Percentiles rank a stretch among this genome's conserved stretches.
phyloP scores from a whole-genome alignment of 2,797 vertebrate species.

The Hydrolagus colliei region DNA sequence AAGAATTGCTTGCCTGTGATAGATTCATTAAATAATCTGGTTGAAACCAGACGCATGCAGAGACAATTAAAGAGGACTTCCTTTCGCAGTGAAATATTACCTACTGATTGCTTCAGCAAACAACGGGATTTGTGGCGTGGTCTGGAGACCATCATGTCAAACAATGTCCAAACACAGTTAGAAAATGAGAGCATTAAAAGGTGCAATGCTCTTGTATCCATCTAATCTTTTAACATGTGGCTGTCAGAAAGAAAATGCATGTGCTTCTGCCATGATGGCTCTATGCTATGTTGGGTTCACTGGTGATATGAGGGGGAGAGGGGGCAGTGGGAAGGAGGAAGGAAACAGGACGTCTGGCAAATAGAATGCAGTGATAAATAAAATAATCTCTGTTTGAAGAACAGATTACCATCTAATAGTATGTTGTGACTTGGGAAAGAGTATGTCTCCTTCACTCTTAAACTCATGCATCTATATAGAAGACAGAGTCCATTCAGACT shows the following conservation, averaged over 20 bases:
- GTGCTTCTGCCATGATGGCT: background rate
- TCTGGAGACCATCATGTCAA: slow-evolving; percentile 32
- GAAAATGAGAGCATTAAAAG: slow-evolving; percentile 26
- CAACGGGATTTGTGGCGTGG: slow-evolving; percentile 29
- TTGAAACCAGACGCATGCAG: slow-evolving; percentile 36
- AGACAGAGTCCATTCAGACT: background rate
- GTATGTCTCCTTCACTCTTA: background rate
- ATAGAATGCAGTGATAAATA: background rate
- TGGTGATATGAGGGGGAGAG: background rate
- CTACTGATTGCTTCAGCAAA: slow-evolving; percentile 30
- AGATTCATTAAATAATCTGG: slow-evolving; percentile 35
- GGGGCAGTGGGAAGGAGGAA: too few species aligned
- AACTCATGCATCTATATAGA: background rate
- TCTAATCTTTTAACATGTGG: slow-evolving; percentile 9
- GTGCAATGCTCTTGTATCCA: slow-evolving; percentile 11
- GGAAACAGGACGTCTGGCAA: slow-evolving; percentile 22
- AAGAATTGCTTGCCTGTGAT: slow-evolving; percentile 29
- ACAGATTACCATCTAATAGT: background rate
- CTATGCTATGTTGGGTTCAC: background rate
- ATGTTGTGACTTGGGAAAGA: background rate
- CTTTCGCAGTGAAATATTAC: slow-evolving; percentile 28
- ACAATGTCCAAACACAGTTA: slow-evolving; percentile 9
- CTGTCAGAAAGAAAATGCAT: slow-evolving; percentile 22
- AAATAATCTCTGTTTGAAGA: background rate
- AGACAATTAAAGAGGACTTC: slow-evolving; percentile 32